These are phyloP conservation scores for Teleogryllus oceanicus DNA, from an alignment of 2,888 invertebrate species.

Conservation along the genomic window DNA sequence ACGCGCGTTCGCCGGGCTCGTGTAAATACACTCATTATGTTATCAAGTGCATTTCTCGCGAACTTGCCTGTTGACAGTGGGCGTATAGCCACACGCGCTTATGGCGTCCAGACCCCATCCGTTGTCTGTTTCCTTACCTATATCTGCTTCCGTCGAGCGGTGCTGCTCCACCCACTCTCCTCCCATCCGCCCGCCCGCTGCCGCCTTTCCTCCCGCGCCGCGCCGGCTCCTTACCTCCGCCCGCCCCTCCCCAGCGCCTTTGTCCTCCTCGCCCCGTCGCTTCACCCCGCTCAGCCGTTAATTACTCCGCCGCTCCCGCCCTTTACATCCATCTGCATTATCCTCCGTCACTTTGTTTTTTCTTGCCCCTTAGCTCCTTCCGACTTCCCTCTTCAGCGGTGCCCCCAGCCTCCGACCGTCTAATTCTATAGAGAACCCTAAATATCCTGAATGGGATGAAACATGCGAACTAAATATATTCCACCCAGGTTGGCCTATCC, in stretches of 20 bases:
- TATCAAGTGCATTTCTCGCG: slow-evolving; percentile 18
- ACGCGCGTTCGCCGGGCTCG: neutral
- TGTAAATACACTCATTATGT: slow-evolving; percentile 1
- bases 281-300: neutral
- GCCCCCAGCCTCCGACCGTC: no score
- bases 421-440: no score
- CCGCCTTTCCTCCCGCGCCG: neutral
- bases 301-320: neutral
- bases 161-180: neutral
- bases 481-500: no score
- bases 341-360: slow-evolving; percentile 19
- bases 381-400: neutral
- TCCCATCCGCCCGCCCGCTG: neutral
- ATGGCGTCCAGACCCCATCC: neutral
- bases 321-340: slow-evolving; percentile 18
- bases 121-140: neutral
- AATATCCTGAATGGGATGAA: no score
- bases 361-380: slow-evolving; percentile 21
- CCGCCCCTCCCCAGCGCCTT: neutral
- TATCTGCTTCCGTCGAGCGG: neutral
- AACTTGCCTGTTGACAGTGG: slow-evolving; percentile 18
- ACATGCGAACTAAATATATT: no score
- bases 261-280: neutral
- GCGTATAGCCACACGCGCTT: neutral
- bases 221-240: neutral